Conservation (phyloP, 1,140 invertebrate species). For the Anthonomus grandis region DNA sequence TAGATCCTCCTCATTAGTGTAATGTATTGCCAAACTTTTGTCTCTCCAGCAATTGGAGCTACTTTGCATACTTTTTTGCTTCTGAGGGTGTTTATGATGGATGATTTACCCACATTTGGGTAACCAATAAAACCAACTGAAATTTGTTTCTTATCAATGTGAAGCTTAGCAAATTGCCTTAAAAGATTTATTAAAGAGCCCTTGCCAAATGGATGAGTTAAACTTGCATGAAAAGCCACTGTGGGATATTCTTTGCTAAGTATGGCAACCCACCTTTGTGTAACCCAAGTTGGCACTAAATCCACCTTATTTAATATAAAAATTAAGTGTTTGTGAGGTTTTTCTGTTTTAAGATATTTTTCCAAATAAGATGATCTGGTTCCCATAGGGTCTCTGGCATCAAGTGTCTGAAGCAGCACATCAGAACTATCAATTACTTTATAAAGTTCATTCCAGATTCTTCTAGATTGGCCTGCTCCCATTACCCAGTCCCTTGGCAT, state of each 20-base stretch:
- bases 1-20: conserved; percentile 97
- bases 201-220: conserved; percentile 98
- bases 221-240: conserved; percentile 95
- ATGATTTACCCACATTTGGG: conserved; percentile 98
- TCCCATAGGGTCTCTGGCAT: conserved; percentile 93
- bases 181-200: conserved; percentile 95
- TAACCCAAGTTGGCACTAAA: conserved; percentile 96
- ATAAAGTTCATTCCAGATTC: conserved; percentile 99
- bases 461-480: conserved; percentile 89
- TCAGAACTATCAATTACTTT: conserved; percentile 99
- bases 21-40: conserved; percentile 99
- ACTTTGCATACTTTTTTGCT: conserved; percentile 97
- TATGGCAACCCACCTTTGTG: conserved; percentile 91
- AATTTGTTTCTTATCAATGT: conserved; percentile 96
- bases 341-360: conserved; percentile 84
- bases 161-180: conserved; percentile 93
- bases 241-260: conserved; percentile 95
- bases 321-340: conserved; percentile 91
- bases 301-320: conserved; percentile 95
- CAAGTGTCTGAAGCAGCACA: conserved; percentile 90
- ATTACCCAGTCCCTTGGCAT: conserved; percentile 81
- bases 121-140: conserved; percentile 99
- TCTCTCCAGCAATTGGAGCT: conserved; percentile 98
- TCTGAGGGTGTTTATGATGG: conserved; percentile 94
- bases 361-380: conserved; percentile 93